phyloP scores from a whole-genome alignment of 2,797 vertebrate species.

The Chaenodraco wilsoni region DNA sequence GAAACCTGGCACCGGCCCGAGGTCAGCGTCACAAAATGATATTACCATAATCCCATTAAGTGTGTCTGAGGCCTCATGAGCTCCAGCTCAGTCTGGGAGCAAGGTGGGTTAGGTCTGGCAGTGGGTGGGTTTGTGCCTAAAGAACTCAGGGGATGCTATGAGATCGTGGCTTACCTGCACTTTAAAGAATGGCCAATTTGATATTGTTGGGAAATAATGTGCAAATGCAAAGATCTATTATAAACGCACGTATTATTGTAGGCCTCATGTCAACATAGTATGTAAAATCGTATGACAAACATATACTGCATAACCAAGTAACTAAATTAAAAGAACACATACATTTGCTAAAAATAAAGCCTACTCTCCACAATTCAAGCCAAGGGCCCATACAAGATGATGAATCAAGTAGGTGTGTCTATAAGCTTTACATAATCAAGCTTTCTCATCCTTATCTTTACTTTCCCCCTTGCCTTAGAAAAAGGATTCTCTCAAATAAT shows the following conservation, averaged over 20 bases:
- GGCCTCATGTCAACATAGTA: conserved; percentile 10
- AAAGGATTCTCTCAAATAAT: conserved; percentile 59
- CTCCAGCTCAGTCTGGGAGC: conserved; percentile 70
- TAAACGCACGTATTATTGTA: conserved; percentile 3
- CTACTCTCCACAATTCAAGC: conserved; percentile 50
- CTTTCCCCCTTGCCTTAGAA: conserved; percentile 52
- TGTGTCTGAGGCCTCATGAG: conserved; percentile 84
- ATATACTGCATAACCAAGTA: background rate
- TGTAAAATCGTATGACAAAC: conserved; percentile 1
- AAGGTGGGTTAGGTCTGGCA: conserved; percentile 61
- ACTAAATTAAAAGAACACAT: background rate
- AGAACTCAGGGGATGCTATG: conserved; percentile 27
- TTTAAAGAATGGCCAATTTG: conserved; percentile 9
- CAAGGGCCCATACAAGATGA: conserved; percentile 53
- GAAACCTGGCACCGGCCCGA: conserved; percentile 81
- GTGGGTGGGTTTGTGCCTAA: conserved; percentile 47
- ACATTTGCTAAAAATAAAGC: conserved; percentile 35
- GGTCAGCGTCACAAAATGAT: conserved; percentile 85
- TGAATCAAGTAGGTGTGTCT: conserved; percentile 57
- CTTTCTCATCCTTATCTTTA: conserved; percentile 68
- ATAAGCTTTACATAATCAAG: conserved; percentile 60
- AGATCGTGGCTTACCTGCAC: conserved; percentile 22
- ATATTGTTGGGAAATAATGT: conserved; percentile 8
- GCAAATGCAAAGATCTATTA: conserved; percentile 7
- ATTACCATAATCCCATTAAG: conserved; percentile 89